Base-by-base conservation (phyloP, 2,888 invertebrate genomes). In the Eupithecia abbreviata region DNA sequence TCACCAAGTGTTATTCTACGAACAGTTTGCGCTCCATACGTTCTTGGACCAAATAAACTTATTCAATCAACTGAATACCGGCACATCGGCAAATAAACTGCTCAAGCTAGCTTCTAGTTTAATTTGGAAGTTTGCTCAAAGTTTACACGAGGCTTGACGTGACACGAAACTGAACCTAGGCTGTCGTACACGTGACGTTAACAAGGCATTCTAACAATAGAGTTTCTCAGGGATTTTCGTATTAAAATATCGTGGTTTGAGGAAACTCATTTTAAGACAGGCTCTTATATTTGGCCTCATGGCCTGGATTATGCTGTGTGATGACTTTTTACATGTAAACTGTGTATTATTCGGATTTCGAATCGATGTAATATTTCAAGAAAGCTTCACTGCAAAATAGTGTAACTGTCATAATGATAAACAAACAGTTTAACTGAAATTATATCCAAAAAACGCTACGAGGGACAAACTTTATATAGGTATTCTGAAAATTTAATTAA, bases 41-140 rank as follows among this genome's bases (percentile, higher is more conserved):
- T 68, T 68, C n/a, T 68, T 18, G 30, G 30, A 58, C 55, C 67
- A n/a, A 47, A 49, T 18, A 49, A 69, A 69, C 30, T 47, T 69
- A 69, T 30, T 18, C 18, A 68, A 47, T 69, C 69, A 68, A 47
- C n/a, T 47, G 47, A 73, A 71, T 71, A 66, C 51, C 66, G 51
- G 43, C 66, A 15, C 65, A 71, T 62, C 62, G 47, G 47, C 41
- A 68, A 75, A 75, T 72, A 62, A 72, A 73, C 70, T 70, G 70
- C 62, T 69, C 58, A 75, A 75, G 65, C 18, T 43, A 15, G 74
- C 49, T 74, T 69, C 18, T 15, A 51, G 43, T 62, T 76, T 72
- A 72, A 76, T 73, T 76, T 67, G 49, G 69, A 73, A 71, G 55
- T 76, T 70, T 42, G 71, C 41, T 67, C 41, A 1, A 66, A 71